Evolutionary conservation across 2,113 vertebrate genomes (phyloP), one percentile per base, ranked within the genome.

Genomic region (Sceloporus undulatus): DNA sequence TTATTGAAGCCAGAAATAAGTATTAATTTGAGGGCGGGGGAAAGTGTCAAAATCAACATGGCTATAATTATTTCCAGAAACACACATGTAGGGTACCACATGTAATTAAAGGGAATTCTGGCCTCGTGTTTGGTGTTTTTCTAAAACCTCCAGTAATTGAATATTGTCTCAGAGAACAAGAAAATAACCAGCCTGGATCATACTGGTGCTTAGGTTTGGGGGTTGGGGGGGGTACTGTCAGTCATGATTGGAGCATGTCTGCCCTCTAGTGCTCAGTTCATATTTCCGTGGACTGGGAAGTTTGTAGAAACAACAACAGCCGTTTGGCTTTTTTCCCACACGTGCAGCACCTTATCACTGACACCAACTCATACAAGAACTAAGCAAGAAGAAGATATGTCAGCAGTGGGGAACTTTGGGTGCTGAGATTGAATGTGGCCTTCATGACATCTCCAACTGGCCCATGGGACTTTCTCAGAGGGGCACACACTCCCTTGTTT

Each of bases 251-350:
- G 80, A 87, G 27, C 42, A 6, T 82, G 79, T 42, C 71, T 65
- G 86, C 86, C 86, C 80, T 42, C 86, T 66, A 87, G 86, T 65
- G 86, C 40, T 48, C 79, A 75, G 25, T 48, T 75, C 68, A 56
- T 29, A 74, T 38, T 40, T 87, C 56, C 52, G 27, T 48, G 19
- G 21, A 48, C 13, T 21, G 52, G 74, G 54, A n/a, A 23, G 27
- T 82, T 34, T 0, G 5, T 38, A 48, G 40, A 56, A 62, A 82
- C 40, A 42, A 82, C 40, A 42, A 48, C 54, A 14, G 40, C 10
- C 18, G 14, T 27, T 23, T 6, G 25, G 5, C 29, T n/a, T 74
- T 38, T 70, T 18, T 38, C 21, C 27, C 25, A 5, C 27, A n/a
- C 8, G 18, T 10, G 38, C n/a, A 13, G 56, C 56, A 80, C n/a